Evolutionary conservation across 2,888 invertebrate species (phyloP).

Genomic region (Xestia ashworthii): DNA sequence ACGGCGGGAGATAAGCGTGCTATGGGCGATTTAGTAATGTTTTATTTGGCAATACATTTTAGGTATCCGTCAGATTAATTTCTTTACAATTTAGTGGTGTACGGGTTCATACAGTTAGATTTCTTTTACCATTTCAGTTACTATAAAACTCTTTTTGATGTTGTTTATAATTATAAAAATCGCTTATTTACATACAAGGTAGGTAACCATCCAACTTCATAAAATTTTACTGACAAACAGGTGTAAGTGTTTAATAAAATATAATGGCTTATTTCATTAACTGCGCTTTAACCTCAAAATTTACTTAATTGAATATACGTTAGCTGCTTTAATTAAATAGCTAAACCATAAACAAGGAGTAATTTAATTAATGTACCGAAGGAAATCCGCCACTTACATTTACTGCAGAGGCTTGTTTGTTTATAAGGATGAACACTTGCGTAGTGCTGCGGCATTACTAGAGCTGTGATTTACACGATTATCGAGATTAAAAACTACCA

Average conservation of each 20-base stretch:
- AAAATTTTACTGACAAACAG: conserved; percentile 21
- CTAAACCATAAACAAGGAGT: conserved; percentile 63
- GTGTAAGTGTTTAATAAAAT: conserved; percentile 30
- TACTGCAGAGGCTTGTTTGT: conserved; percentile 50
- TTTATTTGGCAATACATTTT: conserved; percentile 81
- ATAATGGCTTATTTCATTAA: conserved; percentile 34
- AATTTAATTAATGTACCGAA: conserved; percentile 59
- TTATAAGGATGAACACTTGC: conserved; percentile 41
- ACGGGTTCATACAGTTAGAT: not conserved
- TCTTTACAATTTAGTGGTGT: conserved; percentile 71
- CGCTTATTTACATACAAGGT: not conserved
- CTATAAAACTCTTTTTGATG: not conserved
- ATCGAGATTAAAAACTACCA: not conserved
- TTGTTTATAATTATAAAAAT: conserved; percentile 6
- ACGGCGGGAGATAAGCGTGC: conserved; percentile 85
- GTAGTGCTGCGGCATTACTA: conserved; percentile 12
- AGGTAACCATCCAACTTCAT: conserved; percentile 3
- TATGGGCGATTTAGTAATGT: conserved; percentile 84
- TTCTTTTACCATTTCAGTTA: not conserved
- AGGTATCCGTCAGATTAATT: conserved; percentile 77
- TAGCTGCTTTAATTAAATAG: conserved; percentile 51
- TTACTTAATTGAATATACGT: conserved; percentile 41
- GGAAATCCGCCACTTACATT: conserved; percentile 61
- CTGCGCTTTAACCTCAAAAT: conserved; percentile 40
- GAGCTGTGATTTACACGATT: conserved; percentile 4